Evolutionary conservation across 2,113 vertebrate species (phyloP), one percentile per base, ranked within the genome.

Genomic region (Vicugna pacos): DNA sequence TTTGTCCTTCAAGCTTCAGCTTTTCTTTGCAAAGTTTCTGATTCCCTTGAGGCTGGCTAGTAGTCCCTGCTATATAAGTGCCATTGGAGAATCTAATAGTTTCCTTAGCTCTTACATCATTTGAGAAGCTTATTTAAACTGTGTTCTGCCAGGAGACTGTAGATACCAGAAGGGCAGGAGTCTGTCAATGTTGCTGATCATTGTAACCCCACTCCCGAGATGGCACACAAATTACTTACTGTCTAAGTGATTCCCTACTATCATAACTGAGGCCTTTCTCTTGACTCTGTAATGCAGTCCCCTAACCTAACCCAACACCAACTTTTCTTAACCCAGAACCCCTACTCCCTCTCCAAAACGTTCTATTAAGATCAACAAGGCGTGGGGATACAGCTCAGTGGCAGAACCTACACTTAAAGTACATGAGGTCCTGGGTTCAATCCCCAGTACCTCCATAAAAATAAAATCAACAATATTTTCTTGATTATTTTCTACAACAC

Each of bases 1-100:
- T 89, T 26, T 75, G 81, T 62, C 26, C 85, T 64, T 83, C 75
- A 72, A 72, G 22, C 15, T 26, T 82, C n/a, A 62, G 90, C 62
- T 89, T 93, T 81, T 72, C 35, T 97, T 75, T 54, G 12, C 6
- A n/a, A 92, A 97, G 75, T 80, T 86, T 92, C 79, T 60, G 88
- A 75, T 69, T 84, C 42, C 32, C 83, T n/a, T 56, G 58, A 56
- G 11, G 48, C 48, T 60, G 35, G 46, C 54, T 26, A 85, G 16
- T 30, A 92, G 65, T 70, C n/a, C 60, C 50, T 20, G 12, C 9
- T 52, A n/a, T 10, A 8, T 14, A 50, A 52, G 2, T 22, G 64
- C 48, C 67, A 72, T 22, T 26, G 38, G 38, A 91, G 28, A 72
- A 67, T 4, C 60, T 92, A 73, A 50, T 2, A 67, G 56, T 42